Evolutionary conservation across 2,797 vertebrate species (phyloP).

Genomic region (Catharus ustulatus): DNA sequence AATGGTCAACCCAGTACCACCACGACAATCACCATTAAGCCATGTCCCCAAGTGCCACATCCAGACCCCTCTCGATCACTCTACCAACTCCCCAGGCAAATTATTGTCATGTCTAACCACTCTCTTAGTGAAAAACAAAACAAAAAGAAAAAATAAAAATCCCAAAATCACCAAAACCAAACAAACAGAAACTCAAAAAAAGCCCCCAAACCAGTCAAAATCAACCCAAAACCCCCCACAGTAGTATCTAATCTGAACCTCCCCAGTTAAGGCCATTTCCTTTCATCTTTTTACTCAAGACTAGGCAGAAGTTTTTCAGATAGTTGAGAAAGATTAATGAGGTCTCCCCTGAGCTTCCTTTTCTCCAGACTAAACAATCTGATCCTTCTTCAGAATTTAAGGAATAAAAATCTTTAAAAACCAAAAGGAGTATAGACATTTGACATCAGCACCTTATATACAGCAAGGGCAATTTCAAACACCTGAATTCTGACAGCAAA

Average conservation of each 20-base stretch:
- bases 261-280: neutral
- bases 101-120: neutral
- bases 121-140: neutral
- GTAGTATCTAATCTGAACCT: neutral
- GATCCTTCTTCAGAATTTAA: neutral
- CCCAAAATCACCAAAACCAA: too few relatives aligned
- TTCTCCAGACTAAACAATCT: neutral
- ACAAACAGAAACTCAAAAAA: too few relatives aligned
- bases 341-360: neutral
- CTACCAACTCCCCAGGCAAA: neutral
- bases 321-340: neutral
- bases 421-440: neutral
- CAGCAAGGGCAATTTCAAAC: neutral
- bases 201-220: too few relatives aligned
- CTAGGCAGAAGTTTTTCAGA: neutral
- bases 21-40: neutral
- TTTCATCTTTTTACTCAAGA: rapidly evolving
- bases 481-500: neutral
- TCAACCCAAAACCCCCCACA: too few relatives aligned
- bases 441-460: neutral
- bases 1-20: neutral
- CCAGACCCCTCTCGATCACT: neutral
- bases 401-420: neutral
- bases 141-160: too few relatives aligned
- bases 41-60: rapidly evolving